Evolutionary conservation across 2,113 vertebrate species (phyloP), one percentile per base, ranked within the genome.

Genomic region (Porphyrio hochstetteri): DNA sequence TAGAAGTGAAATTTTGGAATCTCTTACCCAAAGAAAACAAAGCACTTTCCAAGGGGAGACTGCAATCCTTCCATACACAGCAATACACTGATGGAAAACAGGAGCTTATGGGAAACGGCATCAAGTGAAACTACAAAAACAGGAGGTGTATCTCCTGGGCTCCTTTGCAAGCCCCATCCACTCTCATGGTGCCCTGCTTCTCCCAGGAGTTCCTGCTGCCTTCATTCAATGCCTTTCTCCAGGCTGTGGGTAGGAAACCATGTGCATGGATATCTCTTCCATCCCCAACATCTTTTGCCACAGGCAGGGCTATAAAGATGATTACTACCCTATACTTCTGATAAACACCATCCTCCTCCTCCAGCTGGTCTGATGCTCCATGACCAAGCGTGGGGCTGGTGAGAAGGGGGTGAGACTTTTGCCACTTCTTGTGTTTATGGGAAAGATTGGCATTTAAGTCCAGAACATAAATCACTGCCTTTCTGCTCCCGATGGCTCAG

Each of bases 41-140:
- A 82, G 53, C 3, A 15, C 68, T 56, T 78, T 89, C 53, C 75
- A 85, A 16, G 25, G 88, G 86, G 28, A 79, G 42, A 69, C 67
- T 36, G 3, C 27, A 69, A 78, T 35, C 38, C 61, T 56, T 85
- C 71, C 63, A 40, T n/a, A 35, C 16, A 9, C 0, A 3, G 48
- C 69, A 89, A 85, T 5, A 35, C 1, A 33, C 0, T 0, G 55
- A 69, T 29, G 7, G 53, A 82, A 86, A 89, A 52, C 28, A 70
- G 57, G 38, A 82, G 44, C 0, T 0, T 15, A 52, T 1, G 1
- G 33, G 38, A 85, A 90, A 72, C 0, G 2, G 33, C 44, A 69
- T 28, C 28, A 61, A 84, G 29, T 2, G 15, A 69, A 83, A 46
- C 38, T 35, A 83, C 27, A 60, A 33, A 86, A 80, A 10, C 1